These are phyloP conservation scores for Babylonia areolata DNA, from an alignment of 1,140 invertebrate genomes.

Conservation along the genomic window DNA sequence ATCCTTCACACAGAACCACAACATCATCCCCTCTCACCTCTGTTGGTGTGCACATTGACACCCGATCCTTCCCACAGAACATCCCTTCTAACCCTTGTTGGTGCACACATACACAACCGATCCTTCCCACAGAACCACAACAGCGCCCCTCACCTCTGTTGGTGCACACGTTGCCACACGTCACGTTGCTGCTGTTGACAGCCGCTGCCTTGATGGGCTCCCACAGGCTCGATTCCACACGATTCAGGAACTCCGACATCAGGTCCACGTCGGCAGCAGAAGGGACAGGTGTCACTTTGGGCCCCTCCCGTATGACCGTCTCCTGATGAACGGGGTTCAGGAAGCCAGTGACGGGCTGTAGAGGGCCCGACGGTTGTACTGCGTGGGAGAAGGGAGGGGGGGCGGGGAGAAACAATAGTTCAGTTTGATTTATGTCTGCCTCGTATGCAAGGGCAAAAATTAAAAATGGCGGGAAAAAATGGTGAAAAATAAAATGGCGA, in stretches of 20 bases:
- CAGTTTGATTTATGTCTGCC: too few species aligned
- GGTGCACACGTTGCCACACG: neutral
- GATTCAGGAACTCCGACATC: conserved; percentile 32
- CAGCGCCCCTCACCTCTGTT: conserved; percentile 26
- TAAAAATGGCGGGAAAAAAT: too few species aligned
- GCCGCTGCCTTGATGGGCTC: neutral
- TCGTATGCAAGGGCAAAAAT: too few species aligned
- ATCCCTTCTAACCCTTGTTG: neutral
- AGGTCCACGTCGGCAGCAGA: neutral
- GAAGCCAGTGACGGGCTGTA: neutral
- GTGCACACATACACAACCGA: neutral
- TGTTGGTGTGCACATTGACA: too few species aligned
- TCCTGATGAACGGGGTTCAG: neutral
- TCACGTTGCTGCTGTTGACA: conserved; percentile 7
- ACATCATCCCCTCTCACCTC: too few species aligned
- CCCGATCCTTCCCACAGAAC: neutral
- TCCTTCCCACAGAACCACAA: neutral
- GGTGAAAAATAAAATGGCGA: too few species aligned
- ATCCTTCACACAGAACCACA: neutral
- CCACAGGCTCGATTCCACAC: conserved; percentile 26
- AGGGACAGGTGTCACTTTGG: neutral
- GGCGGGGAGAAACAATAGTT: too few species aligned
- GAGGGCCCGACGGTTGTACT: neutral
- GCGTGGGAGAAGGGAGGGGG: neutral
- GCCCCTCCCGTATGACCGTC: neutral